Evolutionary conservation across 2,888 invertebrate genomes (phyloP).

Genomic region (Herminia tarsipennalis): DNA sequence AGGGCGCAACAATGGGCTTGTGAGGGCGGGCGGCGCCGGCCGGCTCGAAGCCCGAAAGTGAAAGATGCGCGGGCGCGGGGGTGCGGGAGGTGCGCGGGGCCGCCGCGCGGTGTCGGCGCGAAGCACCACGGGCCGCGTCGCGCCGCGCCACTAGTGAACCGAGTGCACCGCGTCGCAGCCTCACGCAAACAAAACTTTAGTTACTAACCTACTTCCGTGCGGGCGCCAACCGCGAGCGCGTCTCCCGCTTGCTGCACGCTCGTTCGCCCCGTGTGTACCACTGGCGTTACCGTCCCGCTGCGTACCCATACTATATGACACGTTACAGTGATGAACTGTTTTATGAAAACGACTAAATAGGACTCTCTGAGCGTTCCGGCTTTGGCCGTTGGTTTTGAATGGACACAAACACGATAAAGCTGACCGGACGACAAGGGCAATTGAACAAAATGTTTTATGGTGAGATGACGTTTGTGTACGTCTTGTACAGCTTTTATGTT

Average conservation of each 20-base stretch:
- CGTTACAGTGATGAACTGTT: constrained; percentile 76
- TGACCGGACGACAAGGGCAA: constrained; percentile 67
- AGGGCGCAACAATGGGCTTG: constrained; percentile 60
- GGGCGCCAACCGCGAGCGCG: constrained; percentile 80
- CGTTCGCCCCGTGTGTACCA: constrained; percentile 47
- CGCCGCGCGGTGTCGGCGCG: constrained; percentile 29
- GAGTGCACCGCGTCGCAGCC: constrained; percentile 82
- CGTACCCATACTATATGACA: constrained; percentile 61
- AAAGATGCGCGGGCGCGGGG: constrained; percentile 72
- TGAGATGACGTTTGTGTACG: constrained; percentile 77
- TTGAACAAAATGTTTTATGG: constrained; percentile 83
- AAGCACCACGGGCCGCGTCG: constrained; percentile 49
- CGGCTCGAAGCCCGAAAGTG: constrained; percentile 64
- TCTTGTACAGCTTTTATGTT: constrained; percentile 67
- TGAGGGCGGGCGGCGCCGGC: constrained; percentile 46
- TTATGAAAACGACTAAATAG: constrained; percentile 62
- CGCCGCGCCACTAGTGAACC: constrained; percentile 62
- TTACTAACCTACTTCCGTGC: constrained; percentile 86
- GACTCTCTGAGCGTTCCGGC: constrained; percentile 42
- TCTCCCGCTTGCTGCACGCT: constrained; percentile 60
- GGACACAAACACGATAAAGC: constrained; percentile 70
- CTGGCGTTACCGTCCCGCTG: constrained; percentile 23
- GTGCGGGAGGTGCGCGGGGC: constrained; percentile 52
- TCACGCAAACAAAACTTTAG: constrained; percentile 86
- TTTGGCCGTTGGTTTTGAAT: constrained; percentile 65